Percentiles rank a stretch among this genome's conserved stretches.
Evolutionary conservation across 92 coral and sea anemone genomes (phyloP).

Genomic region (Galaxea fascicularis): DNA sequence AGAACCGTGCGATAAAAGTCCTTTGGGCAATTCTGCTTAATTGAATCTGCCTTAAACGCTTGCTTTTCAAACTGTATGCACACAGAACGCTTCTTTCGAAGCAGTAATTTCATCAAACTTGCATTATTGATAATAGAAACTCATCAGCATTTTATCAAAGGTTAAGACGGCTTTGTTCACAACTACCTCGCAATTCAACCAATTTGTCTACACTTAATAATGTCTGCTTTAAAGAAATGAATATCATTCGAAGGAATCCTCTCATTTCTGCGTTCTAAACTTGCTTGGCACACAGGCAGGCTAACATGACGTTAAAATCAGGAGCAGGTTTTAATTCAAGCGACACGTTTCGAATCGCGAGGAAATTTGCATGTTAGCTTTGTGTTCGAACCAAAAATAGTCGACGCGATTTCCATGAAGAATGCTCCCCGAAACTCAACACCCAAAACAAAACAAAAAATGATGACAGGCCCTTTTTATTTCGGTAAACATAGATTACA

Average conservation of each 20-base stretch:
- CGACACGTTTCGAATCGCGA: slow-evolving; percentile 45
- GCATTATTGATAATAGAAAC: slow-evolving; percentile 64
- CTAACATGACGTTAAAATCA: neutral
- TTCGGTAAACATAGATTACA: slow-evolving; percentile 65
- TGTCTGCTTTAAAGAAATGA: slow-evolving; percentile 46
- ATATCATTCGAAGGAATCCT: slow-evolving; percentile 31
- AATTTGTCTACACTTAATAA: slow-evolving; percentile 73
- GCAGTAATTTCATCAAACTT: slow-evolving; percentile 78
- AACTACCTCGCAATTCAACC: slow-evolving; percentile 61
- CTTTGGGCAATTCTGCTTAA: slow-evolving; percentile 68
- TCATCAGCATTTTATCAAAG: slow-evolving; percentile 71
- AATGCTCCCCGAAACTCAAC: slow-evolving; percentile 54
- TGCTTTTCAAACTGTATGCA: slow-evolving; percentile 58
- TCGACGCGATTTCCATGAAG: slow-evolving; percentile 51
- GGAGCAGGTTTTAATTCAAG: slow-evolving; percentile 25
- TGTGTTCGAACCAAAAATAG: slow-evolving; percentile 72
- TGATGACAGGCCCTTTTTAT: slow-evolving; percentile 62
- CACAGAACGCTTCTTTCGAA: slow-evolving; percentile 59
- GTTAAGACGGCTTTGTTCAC: slow-evolving; percentile 79
- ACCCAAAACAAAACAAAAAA: slow-evolving; percentile 23
- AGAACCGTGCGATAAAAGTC: slow-evolving; percentile 58
- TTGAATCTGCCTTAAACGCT: slow-evolving; percentile 78
- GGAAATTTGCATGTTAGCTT: slow-evolving; percentile 89
- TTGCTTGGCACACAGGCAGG: neutral
- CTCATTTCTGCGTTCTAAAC: slow-evolving; percentile 15